Base-by-base conservation (phyloP, 2,888 invertebrate species). In the Octodonta nipae region DNA sequence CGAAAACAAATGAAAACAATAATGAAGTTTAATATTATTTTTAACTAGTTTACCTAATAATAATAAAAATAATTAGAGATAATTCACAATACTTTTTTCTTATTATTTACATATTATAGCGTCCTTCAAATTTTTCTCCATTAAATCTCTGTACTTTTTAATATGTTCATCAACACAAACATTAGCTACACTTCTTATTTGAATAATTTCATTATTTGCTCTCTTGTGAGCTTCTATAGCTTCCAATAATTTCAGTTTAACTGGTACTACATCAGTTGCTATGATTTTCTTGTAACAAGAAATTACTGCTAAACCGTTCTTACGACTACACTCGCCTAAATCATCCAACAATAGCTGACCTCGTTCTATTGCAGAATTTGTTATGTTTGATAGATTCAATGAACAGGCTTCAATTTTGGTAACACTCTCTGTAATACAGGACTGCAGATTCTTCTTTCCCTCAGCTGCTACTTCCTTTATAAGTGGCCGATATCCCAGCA, bases 221-320 rank as follows among this genome's bases (percentile, higher is more conserved):
- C 20, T 22, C 29, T 48, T 51, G 38, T 58, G 56, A 4, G 41
- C 42, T 13, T 47, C 43, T 12, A 57, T 49, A 8, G 53, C 51
- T 4, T 48, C 41, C 36, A 57, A 34, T n/a, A 60, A 29, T 13
- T 43, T 39, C 6, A 33, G 29, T 40, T 58, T 59, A 8, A 56
- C 44, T 1, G 60, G 56, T 20, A 42, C 32, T 8, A 58, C 50
- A 13, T 52, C 50, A 7, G 37, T 41, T 2, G 39, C 38, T 5
- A 58, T 56, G 11, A 56, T 47, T 13, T 48, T 47, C 36, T 48
- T 51, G 36, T 57, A 58, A 32, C 58, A 59, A 15, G 45, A 34
- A 29, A 56, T 47, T 26, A 53, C 47, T 10, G 44, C 45, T 15
- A 54, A 36, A 5, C 46, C 52, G 1, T 37, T 27, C 34, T 51